Conservation (phyloP, 92 coral and sea anemone genomes). For the Umimayanthus kanabou region DNA sequence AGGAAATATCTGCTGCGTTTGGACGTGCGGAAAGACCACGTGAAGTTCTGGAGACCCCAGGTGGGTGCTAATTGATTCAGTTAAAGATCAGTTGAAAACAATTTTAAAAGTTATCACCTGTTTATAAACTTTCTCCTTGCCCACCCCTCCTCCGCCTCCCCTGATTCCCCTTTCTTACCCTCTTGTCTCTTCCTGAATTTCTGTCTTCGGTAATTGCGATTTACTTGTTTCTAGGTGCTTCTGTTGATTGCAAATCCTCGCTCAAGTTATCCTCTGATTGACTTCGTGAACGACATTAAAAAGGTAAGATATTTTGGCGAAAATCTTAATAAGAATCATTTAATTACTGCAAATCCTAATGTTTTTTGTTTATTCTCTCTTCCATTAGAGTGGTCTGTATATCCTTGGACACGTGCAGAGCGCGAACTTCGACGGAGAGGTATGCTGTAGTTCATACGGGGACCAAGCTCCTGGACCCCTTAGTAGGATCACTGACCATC, state of each 20-base stretch:
- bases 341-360: background rate
- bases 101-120: too few relatives aligned
- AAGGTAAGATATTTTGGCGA: conserved; percentile 59
- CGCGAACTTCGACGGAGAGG: conserved; percentile 71
- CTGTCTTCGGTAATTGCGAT: too few relatives aligned
- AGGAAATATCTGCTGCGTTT: conserved; percentile 93
- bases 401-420: conserved; percentile 91
- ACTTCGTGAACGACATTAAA: conserved; percentile 96
- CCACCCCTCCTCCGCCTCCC: background rate
- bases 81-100: background rate
- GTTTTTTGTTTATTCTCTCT: background rate
- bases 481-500: background rate
- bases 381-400: conserved; percentile 86
- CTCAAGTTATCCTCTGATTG: conserved; percentile 90
- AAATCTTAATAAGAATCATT: background rate
- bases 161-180: too few relatives aligned
- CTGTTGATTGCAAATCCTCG: conserved; percentile 94
- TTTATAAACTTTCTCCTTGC: too few relatives aligned
- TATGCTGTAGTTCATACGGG: background rate
- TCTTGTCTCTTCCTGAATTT: too few relatives aligned
- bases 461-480: too few relatives aligned
- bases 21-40: conserved; percentile 89
- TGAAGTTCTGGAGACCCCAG: conserved; percentile 99
- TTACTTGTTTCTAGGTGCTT: conserved; percentile 39
- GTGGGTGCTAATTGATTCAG: conserved; percentile 32